Conservation (phyloP, 1,140 invertebrate genomes). For the Mercenaria mercenaria region DNA sequence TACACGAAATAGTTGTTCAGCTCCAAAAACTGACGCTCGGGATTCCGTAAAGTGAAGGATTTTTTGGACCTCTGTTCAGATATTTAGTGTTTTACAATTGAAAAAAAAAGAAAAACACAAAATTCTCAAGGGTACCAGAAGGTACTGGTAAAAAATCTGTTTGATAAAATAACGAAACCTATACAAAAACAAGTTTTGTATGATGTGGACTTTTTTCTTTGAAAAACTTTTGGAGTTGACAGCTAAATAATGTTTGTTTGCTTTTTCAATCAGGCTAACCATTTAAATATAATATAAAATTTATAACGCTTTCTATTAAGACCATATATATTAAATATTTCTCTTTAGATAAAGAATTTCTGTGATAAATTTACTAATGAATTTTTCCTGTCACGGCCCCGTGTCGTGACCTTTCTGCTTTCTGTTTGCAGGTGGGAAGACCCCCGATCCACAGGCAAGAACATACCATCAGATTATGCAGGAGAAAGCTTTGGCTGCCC, state of each 20-base stretch:
- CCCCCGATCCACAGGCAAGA: constrained; percentile 92
- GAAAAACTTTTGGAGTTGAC: constrained; percentile 36
- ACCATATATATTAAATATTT: not conserved
- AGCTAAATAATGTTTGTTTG: constrained; percentile 18
- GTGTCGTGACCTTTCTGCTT: constrained; percentile 84
- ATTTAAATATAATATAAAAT: not conserved
- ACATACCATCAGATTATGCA: constrained; percentile 99
- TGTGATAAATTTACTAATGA: not conserved
- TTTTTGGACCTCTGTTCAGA: too few species aligned
- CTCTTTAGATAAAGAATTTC: not conserved
- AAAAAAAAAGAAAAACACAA: too few species aligned
- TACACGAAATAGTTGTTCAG: constrained; percentile 40
- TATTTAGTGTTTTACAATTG: too few species aligned
- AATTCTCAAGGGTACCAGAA: too few species aligned
- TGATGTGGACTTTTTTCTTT: too few species aligned
- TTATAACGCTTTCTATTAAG: not conserved
- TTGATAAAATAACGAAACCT: too few species aligned
- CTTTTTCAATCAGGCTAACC: not conserved
- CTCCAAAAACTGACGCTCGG: constrained; percentile 50
- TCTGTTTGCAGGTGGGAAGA: constrained; percentile 97
- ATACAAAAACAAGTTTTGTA: too few species aligned
- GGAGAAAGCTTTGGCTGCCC: constrained; percentile 92
- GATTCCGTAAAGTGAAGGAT: too few species aligned
- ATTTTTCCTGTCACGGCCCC: constrained; percentile 77
- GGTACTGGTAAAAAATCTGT: too few species aligned